Evolutionary conservation across 2,113 vertebrate species (phyloP).

Genomic region (Phaetusa simplex): DNA sequence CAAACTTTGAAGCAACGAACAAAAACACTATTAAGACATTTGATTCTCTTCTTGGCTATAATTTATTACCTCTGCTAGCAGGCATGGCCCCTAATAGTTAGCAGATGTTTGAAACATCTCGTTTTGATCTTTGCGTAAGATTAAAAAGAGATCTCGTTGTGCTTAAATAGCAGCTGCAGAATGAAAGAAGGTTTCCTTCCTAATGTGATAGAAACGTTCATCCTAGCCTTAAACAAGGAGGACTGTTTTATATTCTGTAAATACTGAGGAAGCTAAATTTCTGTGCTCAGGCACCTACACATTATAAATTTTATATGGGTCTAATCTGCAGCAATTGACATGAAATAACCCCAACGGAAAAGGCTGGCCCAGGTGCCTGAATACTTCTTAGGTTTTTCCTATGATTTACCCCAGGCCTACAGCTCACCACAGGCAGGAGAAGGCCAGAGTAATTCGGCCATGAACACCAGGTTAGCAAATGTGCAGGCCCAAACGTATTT

Average conservation of each 20-base stretch:
- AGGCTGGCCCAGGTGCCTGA: background rate
- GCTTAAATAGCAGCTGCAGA: conserved; percentile 42
- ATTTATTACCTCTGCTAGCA: conserved; percentile 42
- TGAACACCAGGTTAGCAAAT: background rate
- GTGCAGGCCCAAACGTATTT: background rate
- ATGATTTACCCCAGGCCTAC: background rate
- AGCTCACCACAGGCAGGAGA: background rate
- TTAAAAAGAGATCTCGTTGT: conserved; percentile 22
- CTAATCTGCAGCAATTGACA: conserved; percentile 21
- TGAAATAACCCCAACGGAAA: background rate
- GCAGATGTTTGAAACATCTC: conserved; percentile 51
- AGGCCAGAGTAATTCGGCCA: fast-evolving
- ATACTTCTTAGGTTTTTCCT: background rate
- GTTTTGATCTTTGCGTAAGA: conserved; percentile 44
- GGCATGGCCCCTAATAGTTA: conserved; percentile 31
- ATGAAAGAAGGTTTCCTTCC: conserved; percentile 48
- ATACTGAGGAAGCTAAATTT: conserved; percentile 18
- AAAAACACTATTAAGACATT: conserved; percentile 31
- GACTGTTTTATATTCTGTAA: conserved; percentile 45
- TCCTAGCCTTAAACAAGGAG: conserved; percentile 25
- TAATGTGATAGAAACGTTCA: conserved; percentile 37
- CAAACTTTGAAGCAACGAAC: background rate
- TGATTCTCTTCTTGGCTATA: background rate
- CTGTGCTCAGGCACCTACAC: background rate
- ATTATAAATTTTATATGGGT: background rate